Base-by-base conservation (phyloP, 2,113 vertebrate species). In the Cryptoleucopteryx plumbea region DNA sequence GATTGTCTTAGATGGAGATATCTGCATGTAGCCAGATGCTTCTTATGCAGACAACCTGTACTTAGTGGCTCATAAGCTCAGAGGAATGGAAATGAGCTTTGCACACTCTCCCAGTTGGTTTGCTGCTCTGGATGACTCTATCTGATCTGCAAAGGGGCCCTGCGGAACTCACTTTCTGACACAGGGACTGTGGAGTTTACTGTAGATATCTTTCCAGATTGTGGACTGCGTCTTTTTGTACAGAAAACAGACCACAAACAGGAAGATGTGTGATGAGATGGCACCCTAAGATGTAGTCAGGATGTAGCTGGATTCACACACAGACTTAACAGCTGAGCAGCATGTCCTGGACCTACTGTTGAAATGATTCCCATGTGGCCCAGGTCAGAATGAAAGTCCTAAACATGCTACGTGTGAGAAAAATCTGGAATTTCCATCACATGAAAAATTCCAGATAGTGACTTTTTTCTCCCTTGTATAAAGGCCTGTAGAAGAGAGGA, bases 381-480 rank as follows among this genome's bases (percentile, higher is more conserved):
- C n/a, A 42, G 16, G 14, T 26, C 38, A 79, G 36, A 71, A 71
- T 32, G 27, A 50, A 75, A 85, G 84, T 29, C 16, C 16, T 47
- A 27, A 94, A 88, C 10, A 20, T 15, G 25, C 20, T 7, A 31
- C 6, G 1, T 1, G 8, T 6, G 32, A 72, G 47, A 40, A 53
- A n/a, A 50, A 32, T 12, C 6, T 16, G 13, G 29, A 43, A 68
- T 52, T 83, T 61, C 59, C 26, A 55, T 22, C 53, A 13, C 8
- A 22, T 5, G 19, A 16, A 90, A 36, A 38, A 82, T 79, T 65
- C 38, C 62, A 80, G 23, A 10, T 1, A 50, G 20, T 16, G 10
- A 25, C 2, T 9, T 34, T 8, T 27, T 32, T 1, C 3, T 16
- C 25, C 36, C 34, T 15, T 3, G 2, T 31, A 19, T 34, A 63